Evolutionary conservation across 2,113 vertebrate genomes (phyloP).

Genomic region (Uropsilus gracilis): DNA sequence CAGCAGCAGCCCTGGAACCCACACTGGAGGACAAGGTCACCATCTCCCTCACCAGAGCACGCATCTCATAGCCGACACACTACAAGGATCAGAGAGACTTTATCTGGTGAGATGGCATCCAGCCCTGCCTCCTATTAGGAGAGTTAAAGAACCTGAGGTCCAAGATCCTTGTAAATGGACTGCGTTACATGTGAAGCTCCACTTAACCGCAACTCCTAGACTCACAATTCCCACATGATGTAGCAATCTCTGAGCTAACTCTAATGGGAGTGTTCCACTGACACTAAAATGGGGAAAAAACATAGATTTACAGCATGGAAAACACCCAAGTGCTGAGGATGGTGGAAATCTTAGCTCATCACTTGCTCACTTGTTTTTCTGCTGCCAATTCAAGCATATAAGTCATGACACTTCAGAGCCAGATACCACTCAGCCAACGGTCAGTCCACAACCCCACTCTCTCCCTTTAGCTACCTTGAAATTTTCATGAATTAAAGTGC

Average conservation of each 20-base stretch:
- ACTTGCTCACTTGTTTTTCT: neutral
- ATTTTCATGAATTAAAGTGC: neutral
- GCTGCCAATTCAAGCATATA: neutral
- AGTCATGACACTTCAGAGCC: neutral
- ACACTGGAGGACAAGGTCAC: neutral
- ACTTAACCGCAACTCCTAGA: neutral
- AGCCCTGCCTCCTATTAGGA: neutral
- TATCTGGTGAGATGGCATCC: too few species aligned
- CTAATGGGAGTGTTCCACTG: neutral
- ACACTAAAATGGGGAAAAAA: neutral
- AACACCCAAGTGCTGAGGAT: neutral
- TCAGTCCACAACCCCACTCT: neutral
- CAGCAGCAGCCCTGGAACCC: neutral
- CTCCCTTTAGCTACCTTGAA: neutral
- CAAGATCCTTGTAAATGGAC: neutral
- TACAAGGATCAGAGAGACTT: accelerated
- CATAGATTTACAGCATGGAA: constrained; percentile 13
- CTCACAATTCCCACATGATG: neutral
- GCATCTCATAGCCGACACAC: neutral
- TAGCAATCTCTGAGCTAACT: neutral
- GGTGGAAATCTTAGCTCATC: neutral
- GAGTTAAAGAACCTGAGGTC: neutral
- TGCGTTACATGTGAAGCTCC: neutral
- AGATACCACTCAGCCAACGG: neutral
- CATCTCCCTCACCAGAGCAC: accelerated